Base-by-base conservation (phyloP, 92 coral and sea anemone species). In the Porites lobata region DNA sequence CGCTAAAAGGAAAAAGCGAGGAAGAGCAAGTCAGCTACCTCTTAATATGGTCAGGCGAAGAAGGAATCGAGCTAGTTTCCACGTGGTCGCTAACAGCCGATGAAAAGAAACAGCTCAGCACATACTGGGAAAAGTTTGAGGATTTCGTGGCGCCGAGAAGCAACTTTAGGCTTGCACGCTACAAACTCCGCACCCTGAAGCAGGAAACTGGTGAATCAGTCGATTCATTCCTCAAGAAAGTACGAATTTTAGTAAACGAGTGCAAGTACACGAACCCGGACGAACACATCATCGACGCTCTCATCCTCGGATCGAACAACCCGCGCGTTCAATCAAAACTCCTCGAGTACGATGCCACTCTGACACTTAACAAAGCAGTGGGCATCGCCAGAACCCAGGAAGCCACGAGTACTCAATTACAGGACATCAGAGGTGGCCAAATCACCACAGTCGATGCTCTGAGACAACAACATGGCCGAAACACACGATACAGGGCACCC, bases 21-120 rank as follows among this genome's bases (percentile, higher is more conserved):
- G 64, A 54, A 17, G 88, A 91, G 80, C 87, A 86, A 87, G 54
- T 86, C 21, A 86, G 86, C 86, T 86, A 84, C 65, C 77, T 89
- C 1, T 71, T 86, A 13, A 90, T 89, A 20, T 86, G 90, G 93
- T 50, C 84, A 10, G 90, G 92, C 69, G 90, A 90, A 74, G 94
- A 93, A 65, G 90, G 94, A 7, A 91, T 93, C 19, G 93, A 89
- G 59, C 88, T 88, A 3, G 92, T 67, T 3, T 90, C 92, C n/a
- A 90, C 93, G 43, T 82, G 88, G 91, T 75, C 86, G 58, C 58
- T 53, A 53, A 53, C 58, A 53, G 58, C 58, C 12, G 58, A 53
- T 12, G 9, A 53, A 53, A 58, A 64, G 82, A 76, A 82, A 58
- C 79, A 78, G 61, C 85, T 92, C 24, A 54, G 82, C 21, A 85